Evolutionary conservation across 2,888 invertebrate species (phyloP), one percentile per base, ranked within the genome.

Genomic region (Hypomecis atomaria): DNA sequence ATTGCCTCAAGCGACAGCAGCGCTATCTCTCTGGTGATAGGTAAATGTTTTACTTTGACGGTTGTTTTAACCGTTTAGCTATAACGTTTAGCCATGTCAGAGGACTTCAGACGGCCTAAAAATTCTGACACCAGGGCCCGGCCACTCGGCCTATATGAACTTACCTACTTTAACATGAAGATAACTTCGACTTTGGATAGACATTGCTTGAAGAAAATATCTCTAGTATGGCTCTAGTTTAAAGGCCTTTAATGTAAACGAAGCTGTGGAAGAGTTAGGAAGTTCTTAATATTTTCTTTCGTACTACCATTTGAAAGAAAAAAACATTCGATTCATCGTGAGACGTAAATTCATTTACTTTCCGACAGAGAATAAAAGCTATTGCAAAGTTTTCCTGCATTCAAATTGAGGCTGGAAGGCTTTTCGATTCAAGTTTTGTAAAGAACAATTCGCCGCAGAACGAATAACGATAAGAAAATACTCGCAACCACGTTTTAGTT

Each of bases 301-400:
- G 70, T 68, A 71, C 70, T 52, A 56, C 65, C 59, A 66, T 65
- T 78, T 75, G 70, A 70, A 71, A 66, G 72, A 69, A 77, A 79
- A 23, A 82, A 83, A 78, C 70, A 78, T 72, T 77, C 78, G 78
- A 86, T 86, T 85, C 79, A 82, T 83, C 78, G 81, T 77, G 79
- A 85, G 83, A 83, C 82, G 84, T 87, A 87, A 88, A 88, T 88
- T 88, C 80, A 87, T 87, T 89, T 86, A 84, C 81, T 87, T 83
- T 81, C 81, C 82, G 80, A 80, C 84, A 82, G 83, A 81, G 78
- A 88, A 88, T 89, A 87, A 90, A 89, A 88, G 85, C 85, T 81
- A 85, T 86, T 82, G 85, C 83, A 82, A 89, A 89, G 84, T 90
- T 90, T 87, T 78, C 77, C 83, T 86, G 88, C 86, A 88, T 87